Percentiles rank a stretch among this genome's conserved stretches.
These are phyloP conservation scores for Columba guinea DNA, from an alignment of 2,797 vertebrate genomes.

Conservation along the genomic window DNA sequence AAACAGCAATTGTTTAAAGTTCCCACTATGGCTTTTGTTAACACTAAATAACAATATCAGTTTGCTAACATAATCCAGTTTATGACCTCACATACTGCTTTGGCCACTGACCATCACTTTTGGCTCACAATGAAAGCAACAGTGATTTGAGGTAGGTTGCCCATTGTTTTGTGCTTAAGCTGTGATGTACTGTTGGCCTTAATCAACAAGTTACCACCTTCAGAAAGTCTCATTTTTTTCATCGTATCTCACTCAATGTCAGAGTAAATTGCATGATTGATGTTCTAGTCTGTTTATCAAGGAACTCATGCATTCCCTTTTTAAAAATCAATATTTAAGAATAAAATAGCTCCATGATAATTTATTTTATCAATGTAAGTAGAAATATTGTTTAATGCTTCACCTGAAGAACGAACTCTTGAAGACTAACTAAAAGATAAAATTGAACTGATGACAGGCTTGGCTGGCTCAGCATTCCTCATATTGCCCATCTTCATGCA, in stretches of 20 bases:
- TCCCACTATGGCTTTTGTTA: background rate
- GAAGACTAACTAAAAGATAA: background rate
- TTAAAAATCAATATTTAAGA: constrained; percentile 65
- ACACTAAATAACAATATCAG: background rate
- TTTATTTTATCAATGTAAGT: constrained; percentile 31
- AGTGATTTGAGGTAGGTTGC: background rate
- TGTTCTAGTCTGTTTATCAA: constrained; percentile 40
- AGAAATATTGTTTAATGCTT: background rate
- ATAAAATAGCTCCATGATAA: constrained; percentile 38
- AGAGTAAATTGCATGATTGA: constrained; percentile 69
- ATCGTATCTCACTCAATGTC: constrained; percentile 32
- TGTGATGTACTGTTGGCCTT: background rate
- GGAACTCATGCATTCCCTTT: constrained; percentile 16
- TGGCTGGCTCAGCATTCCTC: background rate
- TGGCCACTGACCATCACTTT: background rate
- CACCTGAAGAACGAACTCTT: constrained; percentile 2
- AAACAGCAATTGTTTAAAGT: background rate
- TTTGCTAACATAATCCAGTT: background rate
- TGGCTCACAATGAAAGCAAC: background rate
- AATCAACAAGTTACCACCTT: constrained; percentile 58
- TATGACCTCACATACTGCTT: background rate
- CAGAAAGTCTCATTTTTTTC: constrained; percentile 11
- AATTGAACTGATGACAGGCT: background rate
- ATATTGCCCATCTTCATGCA: background rate
- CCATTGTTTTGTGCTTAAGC: background rate